phyloP scores from a whole-genome alignment of 37 sponge, comb jelly and placozoan genomes.

The Lycopodina hypogea region DNA sequence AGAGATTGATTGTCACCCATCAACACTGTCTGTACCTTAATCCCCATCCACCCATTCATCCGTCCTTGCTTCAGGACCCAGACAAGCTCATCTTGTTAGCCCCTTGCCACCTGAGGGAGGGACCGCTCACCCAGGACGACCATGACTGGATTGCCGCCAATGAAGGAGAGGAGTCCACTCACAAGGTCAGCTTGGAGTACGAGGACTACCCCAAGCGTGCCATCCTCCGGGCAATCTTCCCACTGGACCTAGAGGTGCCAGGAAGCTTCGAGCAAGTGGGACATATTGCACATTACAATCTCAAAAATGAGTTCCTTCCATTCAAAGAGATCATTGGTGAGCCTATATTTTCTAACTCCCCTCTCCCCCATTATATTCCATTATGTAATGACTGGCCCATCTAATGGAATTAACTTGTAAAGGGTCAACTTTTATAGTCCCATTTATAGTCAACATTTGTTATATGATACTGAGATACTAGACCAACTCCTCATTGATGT shows the following conservation, averaged over 20 bases:
- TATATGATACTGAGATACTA: too few species aligned
- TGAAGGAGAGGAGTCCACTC: conserved; percentile 32
- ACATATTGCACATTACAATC: conserved; percentile 96
- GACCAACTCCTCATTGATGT: too few species aligned
- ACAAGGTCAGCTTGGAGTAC: conserved; percentile 48
- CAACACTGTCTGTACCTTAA: too few species aligned
- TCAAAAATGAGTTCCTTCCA: conserved; percentile 61
- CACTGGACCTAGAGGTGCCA: conserved; percentile 60
- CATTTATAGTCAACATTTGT: too few species aligned
- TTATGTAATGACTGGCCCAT: background rate
- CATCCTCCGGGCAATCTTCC: conserved; percentile 67
- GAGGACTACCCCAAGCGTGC: conserved; percentile 31
- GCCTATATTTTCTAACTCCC: background rate
- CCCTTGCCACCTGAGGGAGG: conserved; percentile 28
- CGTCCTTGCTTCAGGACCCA: background rate
- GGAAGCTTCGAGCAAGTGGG: conserved; percentile 87
- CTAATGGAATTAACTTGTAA: too few species aligned
- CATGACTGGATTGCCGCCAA: conserved; percentile 44
- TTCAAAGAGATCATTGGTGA: conserved; percentile 92
- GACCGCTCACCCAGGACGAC: conserved; percentile 35
- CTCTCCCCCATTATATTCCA: background rate
- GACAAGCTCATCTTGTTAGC: conserved; percentile 50
- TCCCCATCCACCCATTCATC: too few species aligned
- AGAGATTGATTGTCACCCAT: too few species aligned
- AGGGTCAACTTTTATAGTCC: too few species aligned